Base-by-base conservation (phyloP, 1,140 invertebrate genomes). In the Cryptotermes secundus region DNA sequence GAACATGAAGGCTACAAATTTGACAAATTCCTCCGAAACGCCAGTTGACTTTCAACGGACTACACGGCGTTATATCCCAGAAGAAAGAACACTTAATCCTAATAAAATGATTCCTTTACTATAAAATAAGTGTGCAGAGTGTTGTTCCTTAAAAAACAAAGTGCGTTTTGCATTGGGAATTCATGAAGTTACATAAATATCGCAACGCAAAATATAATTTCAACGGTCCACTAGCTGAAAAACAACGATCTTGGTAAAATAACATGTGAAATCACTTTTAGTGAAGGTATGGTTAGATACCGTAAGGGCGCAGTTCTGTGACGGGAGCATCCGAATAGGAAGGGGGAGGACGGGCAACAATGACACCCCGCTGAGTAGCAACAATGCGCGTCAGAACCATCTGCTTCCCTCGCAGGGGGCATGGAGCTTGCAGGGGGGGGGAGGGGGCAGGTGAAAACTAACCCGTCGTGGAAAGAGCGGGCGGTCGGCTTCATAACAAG, bases 211-310 rank as follows among this genome's bases (percentile, higher is more conserved):
- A 49, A 49, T 49, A 49, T 49, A 19, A 14, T 19, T 16, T 22
- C 45, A 14, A n/a, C 59, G n/a, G 7, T n/a, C 26, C n/a, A 31
- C 59, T 31, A n/a, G 59, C 26, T n/a, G 59, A 72, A 10, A 1
- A 72, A n/a, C 59, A 72, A 65, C 26, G 4, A 7, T 10, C 59
- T 72, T 26, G 26, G 59, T 72, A 72, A 72, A 72, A 72, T 72
- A 72, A 72, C 59, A 72, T 14, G 59, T 72, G 59, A 72, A 72
- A 72, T 72, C 59, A 72, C n/a, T 26, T 72, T 72, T 72, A 72
- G 59, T 72, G n/a, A 72, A 72, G 59, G 59, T 72, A 72, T 72
- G 59, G 59, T 72, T 72, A 9, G 59, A 31, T 72, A 72, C 14
- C 59, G 26, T 72, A 72, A n/a, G 59, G 59, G 59, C 59, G n/a